Conservation (phyloP, 2,113 vertebrate genomes). For the Corythaixoides concolor region DNA sequence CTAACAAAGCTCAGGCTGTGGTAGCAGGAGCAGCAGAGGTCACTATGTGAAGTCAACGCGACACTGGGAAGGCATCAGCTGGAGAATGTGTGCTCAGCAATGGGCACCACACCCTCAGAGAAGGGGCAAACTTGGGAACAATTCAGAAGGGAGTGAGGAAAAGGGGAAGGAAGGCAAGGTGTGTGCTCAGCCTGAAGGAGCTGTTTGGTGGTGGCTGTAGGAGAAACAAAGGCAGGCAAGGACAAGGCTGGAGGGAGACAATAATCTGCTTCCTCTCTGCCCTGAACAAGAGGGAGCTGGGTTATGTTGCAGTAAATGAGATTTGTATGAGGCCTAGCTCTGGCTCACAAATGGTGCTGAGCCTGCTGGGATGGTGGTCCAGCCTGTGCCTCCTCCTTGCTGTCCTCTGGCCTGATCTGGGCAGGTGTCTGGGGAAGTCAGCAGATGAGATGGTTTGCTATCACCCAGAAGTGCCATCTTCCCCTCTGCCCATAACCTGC, state of each 20-base stretch:
- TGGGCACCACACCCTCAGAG: fast-evolving
- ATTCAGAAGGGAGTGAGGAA: not conserved
- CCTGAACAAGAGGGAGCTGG: not conserved
- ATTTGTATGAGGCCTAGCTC: not conserved
- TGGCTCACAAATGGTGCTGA: not conserved
- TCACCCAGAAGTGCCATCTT: no score
- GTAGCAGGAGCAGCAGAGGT: not conserved
- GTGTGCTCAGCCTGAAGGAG: not conserved
- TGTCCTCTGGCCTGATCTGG: not conserved
- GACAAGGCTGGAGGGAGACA: not conserved
- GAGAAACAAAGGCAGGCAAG: not conserved
- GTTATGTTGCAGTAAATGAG: not conserved
- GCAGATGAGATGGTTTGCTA: not conserved
- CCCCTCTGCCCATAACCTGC: not conserved
- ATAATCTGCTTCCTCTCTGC: not conserved
- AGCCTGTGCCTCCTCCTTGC: not conserved
- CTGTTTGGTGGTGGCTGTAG: not conserved
- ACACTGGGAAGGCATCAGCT: not conserved
- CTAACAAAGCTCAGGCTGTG: not conserved
- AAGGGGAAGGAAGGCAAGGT: not conserved
- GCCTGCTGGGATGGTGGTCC: not conserved
- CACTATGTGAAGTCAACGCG: not conserved
- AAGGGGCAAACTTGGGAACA: not conserved
- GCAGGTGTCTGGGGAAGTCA: not conserved
- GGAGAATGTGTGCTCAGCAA: not conserved